Evolutionary conservation across 2,888 invertebrate genomes (phyloP).

Genomic region (Nudaria mundana): DNA sequence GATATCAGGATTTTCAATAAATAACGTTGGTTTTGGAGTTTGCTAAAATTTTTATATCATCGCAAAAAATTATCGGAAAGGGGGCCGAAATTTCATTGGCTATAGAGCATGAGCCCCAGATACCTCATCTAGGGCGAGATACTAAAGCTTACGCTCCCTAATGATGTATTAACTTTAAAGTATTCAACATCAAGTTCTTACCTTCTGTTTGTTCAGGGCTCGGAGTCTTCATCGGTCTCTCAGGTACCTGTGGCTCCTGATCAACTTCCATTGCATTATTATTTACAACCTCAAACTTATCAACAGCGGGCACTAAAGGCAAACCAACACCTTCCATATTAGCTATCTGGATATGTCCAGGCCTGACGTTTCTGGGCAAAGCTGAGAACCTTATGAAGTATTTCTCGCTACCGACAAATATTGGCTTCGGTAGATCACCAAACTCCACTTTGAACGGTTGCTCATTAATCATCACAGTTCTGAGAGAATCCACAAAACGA

Average conservation of each 20-base stretch:
- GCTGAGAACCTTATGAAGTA: conserved; percentile 91
- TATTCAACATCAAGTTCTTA: conserved; percentile 24
- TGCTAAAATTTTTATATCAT: too few species aligned
- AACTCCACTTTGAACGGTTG: conserved; percentile 89
- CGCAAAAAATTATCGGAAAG: too few species aligned
- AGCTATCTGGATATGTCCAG: conserved; percentile 85
- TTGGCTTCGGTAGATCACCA: conserved; percentile 91
- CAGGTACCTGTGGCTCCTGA: conserved; percentile 28
- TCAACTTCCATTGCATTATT: conserved; percentile 50
- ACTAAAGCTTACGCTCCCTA: not conserved
- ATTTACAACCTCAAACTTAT: conserved; percentile 30
- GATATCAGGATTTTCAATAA: too few species aligned
- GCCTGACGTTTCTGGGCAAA: conserved; percentile 86
- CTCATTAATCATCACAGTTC: conserved; percentile 89
- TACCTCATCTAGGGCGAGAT: too few species aligned
- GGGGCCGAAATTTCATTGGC: too few species aligned
- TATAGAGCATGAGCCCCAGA: too few species aligned
- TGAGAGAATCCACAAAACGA: conserved; percentile 89
- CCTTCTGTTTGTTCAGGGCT: conserved; percentile 66
- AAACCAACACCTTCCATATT: conserved; percentile 85
- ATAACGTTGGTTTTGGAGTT: too few species aligned
- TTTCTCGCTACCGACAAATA: conserved; percentile 86
- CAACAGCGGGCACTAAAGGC: conserved; percentile 26
- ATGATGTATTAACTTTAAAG: too few species aligned
- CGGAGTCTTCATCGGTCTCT: conserved; percentile 51